Percentiles rank a stretch among this genome's conserved stretches.
Conservation (phyloP, 1,140 invertebrate genomes). For the Camponotus pennsylvanicus region DNA sequence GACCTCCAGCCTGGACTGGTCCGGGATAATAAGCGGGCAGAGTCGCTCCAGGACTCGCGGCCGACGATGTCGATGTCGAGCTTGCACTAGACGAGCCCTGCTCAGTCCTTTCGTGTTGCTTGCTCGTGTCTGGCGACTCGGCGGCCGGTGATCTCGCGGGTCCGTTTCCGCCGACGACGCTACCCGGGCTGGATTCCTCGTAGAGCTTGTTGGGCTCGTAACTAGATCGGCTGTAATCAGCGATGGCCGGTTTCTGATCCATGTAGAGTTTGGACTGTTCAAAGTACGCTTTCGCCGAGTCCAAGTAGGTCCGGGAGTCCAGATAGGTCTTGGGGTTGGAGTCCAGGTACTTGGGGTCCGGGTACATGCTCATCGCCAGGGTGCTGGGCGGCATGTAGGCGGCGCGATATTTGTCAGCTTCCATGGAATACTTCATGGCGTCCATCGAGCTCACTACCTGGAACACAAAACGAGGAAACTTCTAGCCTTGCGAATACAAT, state of each 20-base stretch:
- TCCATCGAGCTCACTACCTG: conserved; percentile 92
- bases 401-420: conserved; percentile 91
- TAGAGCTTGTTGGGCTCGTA: conserved; percentile 86
- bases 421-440: conserved; percentile 92
- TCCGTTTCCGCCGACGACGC: conserved; percentile 74
- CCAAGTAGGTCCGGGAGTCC: conserved; percentile 87
- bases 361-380: conserved; percentile 90
- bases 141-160: conserved; percentile 86
- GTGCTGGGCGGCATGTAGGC: conserved; percentile 89
- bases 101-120: conserved; percentile 86
- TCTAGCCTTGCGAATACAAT: background rate
- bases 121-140: conserved; percentile 88
- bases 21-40: conserved; percentile 88
- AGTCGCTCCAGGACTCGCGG: conserved; percentile 88
- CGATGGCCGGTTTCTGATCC: conserved; percentile 88
- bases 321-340: conserved; percentile 89
- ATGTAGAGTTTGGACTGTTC: conserved; percentile 92
- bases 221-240: conserved; percentile 85
- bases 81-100: conserved; percentile 86
- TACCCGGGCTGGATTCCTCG: conserved; percentile 90
- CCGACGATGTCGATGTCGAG: conserved; percentile 87
- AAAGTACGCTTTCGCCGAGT: conserved; percentile 92
- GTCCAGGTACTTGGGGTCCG: conserved; percentile 89
- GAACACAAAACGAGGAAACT: conserved; percentile 35
- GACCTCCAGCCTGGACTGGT: conserved; percentile 84